Percentiles rank a stretch among this genome's conserved stretches.
These are phyloP conservation scores for Eurypyga helias DNA, from an alignment of 2,113 vertebrate genomes.

Conservation along the genomic window DNA sequence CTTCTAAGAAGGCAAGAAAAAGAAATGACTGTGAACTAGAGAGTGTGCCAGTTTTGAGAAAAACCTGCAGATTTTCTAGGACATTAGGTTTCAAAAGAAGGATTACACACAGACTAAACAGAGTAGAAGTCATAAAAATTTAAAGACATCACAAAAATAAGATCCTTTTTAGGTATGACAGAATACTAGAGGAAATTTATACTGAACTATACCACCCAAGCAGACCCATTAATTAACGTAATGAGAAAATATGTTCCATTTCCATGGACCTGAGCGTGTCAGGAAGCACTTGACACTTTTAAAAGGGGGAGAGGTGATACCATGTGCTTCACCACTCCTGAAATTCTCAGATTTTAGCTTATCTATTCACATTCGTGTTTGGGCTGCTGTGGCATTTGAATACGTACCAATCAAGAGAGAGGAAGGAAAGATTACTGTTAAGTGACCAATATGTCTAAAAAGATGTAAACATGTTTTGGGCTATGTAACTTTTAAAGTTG, in stretches of 20 bases:
- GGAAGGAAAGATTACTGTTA: background rate
- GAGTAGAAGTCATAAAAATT: conserved; percentile 83
- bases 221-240: conserved; percentile 82
- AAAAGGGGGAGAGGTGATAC: conserved; percentile 49
- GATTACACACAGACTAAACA: conserved; percentile 85
- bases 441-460: background rate
- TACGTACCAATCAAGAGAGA: background rate
- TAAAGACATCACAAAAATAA: conserved; percentile 84
- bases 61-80: conserved; percentile 81
- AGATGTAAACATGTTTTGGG: background rate
- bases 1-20: conserved; percentile 72
- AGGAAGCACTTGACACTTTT: conserved; percentile 77
- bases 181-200: conserved; percentile 81
- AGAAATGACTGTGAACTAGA: conserved; percentile 64
- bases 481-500: background rate
- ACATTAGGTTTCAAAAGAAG: conserved; percentile 82
- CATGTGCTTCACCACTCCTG: conserved; percentile 8
- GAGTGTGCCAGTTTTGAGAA: conserved; percentile 77
- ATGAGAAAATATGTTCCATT: conserved; percentile 83
- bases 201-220: conserved; percentile 82
- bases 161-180: conserved; percentile 83
- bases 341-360: conserved; percentile 55
- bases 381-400: conserved; percentile 1
- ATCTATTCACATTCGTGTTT: conserved; percentile 43
- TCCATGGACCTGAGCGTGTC: conserved; percentile 69